Evolutionary conservation across 2,888 invertebrate genomes (phyloP).

Genomic region (Folsomia manolachei): DNA sequence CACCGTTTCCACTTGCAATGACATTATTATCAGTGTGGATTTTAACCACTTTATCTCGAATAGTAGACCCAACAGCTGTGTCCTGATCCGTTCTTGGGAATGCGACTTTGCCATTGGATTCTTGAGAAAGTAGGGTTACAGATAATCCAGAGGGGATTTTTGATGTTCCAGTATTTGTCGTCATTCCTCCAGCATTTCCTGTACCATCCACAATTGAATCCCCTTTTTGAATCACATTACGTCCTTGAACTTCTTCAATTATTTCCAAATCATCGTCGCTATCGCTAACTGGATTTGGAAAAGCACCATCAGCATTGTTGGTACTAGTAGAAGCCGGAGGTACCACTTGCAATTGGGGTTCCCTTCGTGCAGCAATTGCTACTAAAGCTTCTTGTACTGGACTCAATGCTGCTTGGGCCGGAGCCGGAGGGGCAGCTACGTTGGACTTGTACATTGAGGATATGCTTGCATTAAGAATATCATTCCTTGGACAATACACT

Average conservation of each 20-base stretch:
- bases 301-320: too few species aligned
- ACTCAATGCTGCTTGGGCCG: background rate
- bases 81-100: background rate
- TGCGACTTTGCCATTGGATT: background rate
- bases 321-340: background rate
- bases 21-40: background rate
- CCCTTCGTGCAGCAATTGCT: too few species aligned
- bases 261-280: slow-evolving; percentile 37
- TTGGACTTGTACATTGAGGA: background rate
- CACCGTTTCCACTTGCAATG: background rate
- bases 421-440: too few species aligned
- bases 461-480: background rate
- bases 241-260: slow-evolving; percentile 34
- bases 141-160: background rate
- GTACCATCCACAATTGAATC: background rate
- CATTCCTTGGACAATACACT: background rate
- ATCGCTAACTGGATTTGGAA: background rate
- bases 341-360: too few species aligned
- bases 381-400: too few species aligned
- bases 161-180: background rate
- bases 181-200: slow-evolving; percentile 4
- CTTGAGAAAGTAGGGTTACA: background rate
- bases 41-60: background rate
- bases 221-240: background rate
- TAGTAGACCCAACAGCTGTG: background rate